Base-by-base conservation (phyloP, 2,797 vertebrate genomes). In the Chloroceryle inda region DNA sequence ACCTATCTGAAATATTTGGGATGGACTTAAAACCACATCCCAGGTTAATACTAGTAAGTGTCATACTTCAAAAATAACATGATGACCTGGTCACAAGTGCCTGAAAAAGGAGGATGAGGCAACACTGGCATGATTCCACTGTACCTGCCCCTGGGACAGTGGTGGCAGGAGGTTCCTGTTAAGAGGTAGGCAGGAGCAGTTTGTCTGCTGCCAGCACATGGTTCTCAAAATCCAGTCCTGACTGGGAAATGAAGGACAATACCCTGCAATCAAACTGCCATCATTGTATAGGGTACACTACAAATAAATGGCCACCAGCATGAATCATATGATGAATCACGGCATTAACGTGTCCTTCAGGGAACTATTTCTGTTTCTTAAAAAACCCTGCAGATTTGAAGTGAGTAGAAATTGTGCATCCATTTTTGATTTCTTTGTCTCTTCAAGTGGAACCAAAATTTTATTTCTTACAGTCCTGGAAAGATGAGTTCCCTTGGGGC, bases 291-390 rank as follows among this genome's bases (percentile, higher is more conserved):
- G 87, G 61, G 78, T 67, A 74, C 61, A 14, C 52, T 55, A 29
- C 80, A 86, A 93, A 92, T 69, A 84, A 88, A 88, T 55, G 66
- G 83, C 76, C 94, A 94, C 85, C 80, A 84, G 78, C 82, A 85
- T 85, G 91, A 94, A 95, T 96, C 92, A 92, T 69, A 84, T 67
- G 94, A 96, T 96, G 93, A 95, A 94, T 94, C 92, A 92, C 5
- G 7, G 83, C 77, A 91, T 90, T 85, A 91, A 81, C 2, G 0
- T 64, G 77, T 93, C 88, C 90, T 95, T 94, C 56, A 9, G 88
- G 80, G 63, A 82, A 56, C 77, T 87, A 63, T 76, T 92, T 79
- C 83, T 94, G 77, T 80, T 84, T 89, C 77, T 90, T 94, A 78
- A 93, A 92, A 94, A 85, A 31, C 24, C 63, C 77, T 73, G 77